Conservation (phyloP, 2,888 invertebrate species). For the Mesorhabditis belari region DNA sequence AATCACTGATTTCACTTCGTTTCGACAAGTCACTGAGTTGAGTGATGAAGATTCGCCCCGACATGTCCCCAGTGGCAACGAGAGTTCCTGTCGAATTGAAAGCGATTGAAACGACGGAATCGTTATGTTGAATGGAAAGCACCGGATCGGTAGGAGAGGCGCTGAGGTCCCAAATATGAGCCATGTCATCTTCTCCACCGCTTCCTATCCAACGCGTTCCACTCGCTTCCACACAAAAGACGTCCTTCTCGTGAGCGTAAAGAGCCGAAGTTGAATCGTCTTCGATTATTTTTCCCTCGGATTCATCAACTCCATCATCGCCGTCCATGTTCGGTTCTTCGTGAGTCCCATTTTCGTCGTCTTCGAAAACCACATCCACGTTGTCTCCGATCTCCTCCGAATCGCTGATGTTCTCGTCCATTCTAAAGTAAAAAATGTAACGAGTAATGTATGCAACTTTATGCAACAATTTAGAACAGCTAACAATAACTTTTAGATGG, state of each 20-base stretch:
- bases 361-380: too few species aligned
- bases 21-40: conserved; percentile 54
- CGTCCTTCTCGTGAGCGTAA: conserved; percentile 43
- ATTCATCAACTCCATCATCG: too few species aligned
- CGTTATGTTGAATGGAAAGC: conserved; percentile 60
- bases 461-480: too few species aligned
- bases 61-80: conserved; percentile 80
- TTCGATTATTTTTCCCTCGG: too few species aligned
- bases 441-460: too few species aligned
- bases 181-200: conserved; percentile 82
- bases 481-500: too few species aligned
- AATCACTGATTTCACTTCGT: conserved; percentile 37
- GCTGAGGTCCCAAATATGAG: conserved; percentile 66
- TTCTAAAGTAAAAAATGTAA: too few species aligned
- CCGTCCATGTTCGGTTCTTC: too few species aligned
- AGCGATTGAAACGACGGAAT: conserved; percentile 75
- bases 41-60: conserved; percentile 75
- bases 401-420: too few species aligned
- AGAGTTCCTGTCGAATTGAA: conserved; percentile 76
- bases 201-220: conserved; percentile 60
- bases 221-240: conserved; percentile 55
- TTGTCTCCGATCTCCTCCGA: too few species aligned
- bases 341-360: too few species aligned
- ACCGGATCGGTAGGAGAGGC: conserved; percentile 8
- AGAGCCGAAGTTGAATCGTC: too few species aligned